phyloP scores from a whole-genome alignment of 2,797 vertebrate genomes.

The Microhierax caerulescens region DNA sequence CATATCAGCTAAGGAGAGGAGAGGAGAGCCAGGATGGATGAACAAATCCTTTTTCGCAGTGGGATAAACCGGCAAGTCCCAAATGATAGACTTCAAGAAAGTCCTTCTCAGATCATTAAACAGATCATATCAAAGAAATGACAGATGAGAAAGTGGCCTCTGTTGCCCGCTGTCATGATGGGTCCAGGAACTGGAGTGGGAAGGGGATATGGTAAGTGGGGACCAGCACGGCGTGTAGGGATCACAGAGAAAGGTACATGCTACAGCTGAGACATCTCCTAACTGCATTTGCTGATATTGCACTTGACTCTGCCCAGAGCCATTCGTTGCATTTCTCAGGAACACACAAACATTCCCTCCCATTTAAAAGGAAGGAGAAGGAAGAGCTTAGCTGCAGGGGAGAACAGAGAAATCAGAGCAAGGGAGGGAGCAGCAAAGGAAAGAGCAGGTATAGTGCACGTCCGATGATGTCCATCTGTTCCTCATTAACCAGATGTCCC shows the following conservation, averaged over 20 bases:
- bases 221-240: background rate
- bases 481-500: constrained; percentile 71
- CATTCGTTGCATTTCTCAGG: background rate
- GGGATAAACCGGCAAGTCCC: background rate
- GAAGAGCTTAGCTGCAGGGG: constrained; percentile 18
- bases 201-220: accelerated
- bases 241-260: background rate
- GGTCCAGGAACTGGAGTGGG: background rate
- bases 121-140: background rate
- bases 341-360: background rate
- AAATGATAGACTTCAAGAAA: background rate
- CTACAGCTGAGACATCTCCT: background rate
- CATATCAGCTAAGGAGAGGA: background rate
- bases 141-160: background rate
- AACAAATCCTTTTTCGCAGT: background rate
- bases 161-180: background rate
- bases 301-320: background rate
- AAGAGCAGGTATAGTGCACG: constrained; percentile 38
- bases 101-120: background rate
- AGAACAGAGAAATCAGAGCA: constrained; percentile 12
- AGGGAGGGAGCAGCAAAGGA: background rate
- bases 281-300: background rate
- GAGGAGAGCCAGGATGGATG: background rate
- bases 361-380: constrained; percentile 16
- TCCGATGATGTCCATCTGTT: constrained; percentile 67